phyloP scores from a whole-genome alignment of 1,140 invertebrate species.

The Trachymyrmex cornetzi region DNA sequence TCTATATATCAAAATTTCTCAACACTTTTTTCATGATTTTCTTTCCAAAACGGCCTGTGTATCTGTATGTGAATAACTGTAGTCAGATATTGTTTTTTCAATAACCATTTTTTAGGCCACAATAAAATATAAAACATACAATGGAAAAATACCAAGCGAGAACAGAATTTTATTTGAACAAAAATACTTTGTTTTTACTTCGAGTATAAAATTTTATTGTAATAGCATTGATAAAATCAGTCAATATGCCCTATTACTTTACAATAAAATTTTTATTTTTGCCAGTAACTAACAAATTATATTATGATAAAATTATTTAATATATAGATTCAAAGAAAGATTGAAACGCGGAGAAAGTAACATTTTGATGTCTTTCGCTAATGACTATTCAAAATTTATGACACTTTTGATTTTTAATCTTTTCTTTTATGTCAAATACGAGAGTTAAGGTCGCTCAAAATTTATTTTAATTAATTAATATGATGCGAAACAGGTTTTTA shows the following conservation, averaged over 20 bases:
- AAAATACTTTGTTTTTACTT: conserved; percentile 13
- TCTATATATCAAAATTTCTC: not conserved
- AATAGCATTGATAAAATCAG: not conserved
- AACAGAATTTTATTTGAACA: not conserved
- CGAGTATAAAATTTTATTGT: not conserved
- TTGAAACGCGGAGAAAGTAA: not conserved
- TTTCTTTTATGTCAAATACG: not conserved
- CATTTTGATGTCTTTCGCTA: not conserved
- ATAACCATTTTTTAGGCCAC: conserved; percentile 3
- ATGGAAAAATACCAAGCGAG: not conserved
- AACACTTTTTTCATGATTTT: not conserved
- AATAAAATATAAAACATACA: conserved; percentile 12
- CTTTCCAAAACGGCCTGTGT: not conserved
- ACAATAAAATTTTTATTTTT: not conserved
- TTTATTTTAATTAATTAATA: not conserved
- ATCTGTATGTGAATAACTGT: not conserved
- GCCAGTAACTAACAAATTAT: not conserved
- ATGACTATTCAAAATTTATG: not conserved
- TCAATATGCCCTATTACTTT: not conserved
- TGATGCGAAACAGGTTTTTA: conserved; percentile 16
- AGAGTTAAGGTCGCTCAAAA: not conserved
- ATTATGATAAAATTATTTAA: conserved; percentile 6
- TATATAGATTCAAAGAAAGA: not conserved
- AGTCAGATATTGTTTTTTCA: not conserved
- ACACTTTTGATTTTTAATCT: not conserved